Conservation (phyloP, 2,797 vertebrate species). For the Monodelphis domestica region DNA sequence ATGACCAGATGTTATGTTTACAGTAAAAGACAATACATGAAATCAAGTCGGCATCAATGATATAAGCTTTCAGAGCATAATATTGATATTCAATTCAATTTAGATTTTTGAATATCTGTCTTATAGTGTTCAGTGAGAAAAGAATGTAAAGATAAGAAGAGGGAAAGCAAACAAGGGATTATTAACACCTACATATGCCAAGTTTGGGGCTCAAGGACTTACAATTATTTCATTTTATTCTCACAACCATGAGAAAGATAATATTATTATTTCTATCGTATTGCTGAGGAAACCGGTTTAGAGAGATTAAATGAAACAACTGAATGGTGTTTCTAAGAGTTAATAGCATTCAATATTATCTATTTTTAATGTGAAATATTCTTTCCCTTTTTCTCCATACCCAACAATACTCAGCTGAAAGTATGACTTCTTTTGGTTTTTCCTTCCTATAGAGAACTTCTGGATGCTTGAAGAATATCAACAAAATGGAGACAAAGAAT, state of each 20-base stretch:
- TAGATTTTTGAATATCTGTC: background rate
- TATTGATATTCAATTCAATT: background rate
- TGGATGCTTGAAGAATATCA: background rate
- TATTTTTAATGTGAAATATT: background rate
- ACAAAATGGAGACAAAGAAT: conserved; percentile 25
- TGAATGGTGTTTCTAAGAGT: background rate
- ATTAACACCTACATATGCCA: no score
- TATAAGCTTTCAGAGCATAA: no score
- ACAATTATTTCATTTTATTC: background rate
- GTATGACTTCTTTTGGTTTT: background rate
- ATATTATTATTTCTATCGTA: background rate
- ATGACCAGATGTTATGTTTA: no score
- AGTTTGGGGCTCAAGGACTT: background rate
- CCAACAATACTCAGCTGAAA: background rate
- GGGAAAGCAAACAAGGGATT: background rate
- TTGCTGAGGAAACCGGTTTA: background rate
- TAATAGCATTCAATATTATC: background rate
- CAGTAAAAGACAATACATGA: no score
- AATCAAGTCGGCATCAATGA: no score
- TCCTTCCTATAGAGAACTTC: background rate
- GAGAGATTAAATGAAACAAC: background rate
- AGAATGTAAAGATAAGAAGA: background rate
- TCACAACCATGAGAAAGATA: background rate
- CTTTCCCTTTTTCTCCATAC: background rate
- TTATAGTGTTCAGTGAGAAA: background rate